These are phyloP conservation scores for Lasioglossum vierecki DNA, from an alignment of 2,888 invertebrate species.

Conservation along the genomic window DNA sequence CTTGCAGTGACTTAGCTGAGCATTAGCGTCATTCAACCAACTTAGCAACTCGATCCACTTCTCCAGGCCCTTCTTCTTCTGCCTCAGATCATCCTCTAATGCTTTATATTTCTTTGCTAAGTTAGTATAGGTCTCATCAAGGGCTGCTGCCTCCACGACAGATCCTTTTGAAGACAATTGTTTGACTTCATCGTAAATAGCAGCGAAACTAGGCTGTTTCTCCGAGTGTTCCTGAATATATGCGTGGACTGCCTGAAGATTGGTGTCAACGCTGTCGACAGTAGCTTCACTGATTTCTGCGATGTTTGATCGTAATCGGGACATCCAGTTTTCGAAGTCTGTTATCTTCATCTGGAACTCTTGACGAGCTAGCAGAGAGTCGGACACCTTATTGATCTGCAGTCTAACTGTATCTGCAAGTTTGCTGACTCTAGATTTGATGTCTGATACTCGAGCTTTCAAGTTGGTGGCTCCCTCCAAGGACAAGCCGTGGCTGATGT, in stretches of 20 bases:
- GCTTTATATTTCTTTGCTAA: slow-evolving; percentile 91
- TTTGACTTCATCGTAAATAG: slow-evolving; percentile 93
- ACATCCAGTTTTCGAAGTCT: slow-evolving; percentile 92
- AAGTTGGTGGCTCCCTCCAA: slow-evolving; percentile 91
- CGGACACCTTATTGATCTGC: slow-evolving; percentile 92
- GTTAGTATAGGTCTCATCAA: slow-evolving; percentile 91
- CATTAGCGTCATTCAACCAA: slow-evolving; percentile 92
- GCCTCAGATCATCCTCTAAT: slow-evolving; percentile 89
- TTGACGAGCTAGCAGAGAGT: slow-evolving; percentile 92
- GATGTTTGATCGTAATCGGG: slow-evolving; percentile 89
- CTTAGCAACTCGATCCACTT: slow-evolving; percentile 93
- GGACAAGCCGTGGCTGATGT: slow-evolving; percentile 90
- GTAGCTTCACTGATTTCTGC: slow-evolving; percentile 92
- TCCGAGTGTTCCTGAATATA: slow-evolving; percentile 94
- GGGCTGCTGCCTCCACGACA: slow-evolving; percentile 89
- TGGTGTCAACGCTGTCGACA: slow-evolving; percentile 92
- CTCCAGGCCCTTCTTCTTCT: slow-evolving; percentile 90
- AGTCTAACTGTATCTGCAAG: slow-evolving; percentile 91
- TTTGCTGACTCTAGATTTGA: slow-evolving; percentile 90
- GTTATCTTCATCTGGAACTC: slow-evolving; percentile 92
- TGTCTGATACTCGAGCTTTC: slow-evolving; percentile 89
- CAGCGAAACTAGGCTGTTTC: slow-evolving; percentile 91
- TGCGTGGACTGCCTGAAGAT: slow-evolving; percentile 91
- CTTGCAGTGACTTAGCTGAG: slow-evolving; percentile 91
- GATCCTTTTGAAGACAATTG: slow-evolving; percentile 89